phyloP scores from a whole-genome alignment of 53 echinoderm and acorn worm genomes.

The Patiria pectinifera region DNA sequence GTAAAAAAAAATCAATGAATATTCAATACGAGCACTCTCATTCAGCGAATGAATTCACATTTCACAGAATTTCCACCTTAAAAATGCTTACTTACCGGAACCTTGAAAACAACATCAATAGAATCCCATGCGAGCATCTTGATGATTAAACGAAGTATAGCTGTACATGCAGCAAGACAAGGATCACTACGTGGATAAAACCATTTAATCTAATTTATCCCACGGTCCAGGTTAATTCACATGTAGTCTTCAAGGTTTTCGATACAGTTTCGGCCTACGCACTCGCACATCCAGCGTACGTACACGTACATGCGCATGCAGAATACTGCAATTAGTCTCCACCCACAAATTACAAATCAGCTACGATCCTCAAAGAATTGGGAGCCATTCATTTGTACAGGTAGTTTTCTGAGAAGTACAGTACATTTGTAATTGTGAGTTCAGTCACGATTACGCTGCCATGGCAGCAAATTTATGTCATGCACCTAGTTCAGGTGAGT shows the following conservation, averaged over 20 bases:
- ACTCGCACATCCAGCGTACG: neutral
- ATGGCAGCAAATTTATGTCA: neutral
- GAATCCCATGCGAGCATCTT: constrained; percentile 57
- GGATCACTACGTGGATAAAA: neutral
- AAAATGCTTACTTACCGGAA: neutral
- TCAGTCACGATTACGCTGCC: neutral
- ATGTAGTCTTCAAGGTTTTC: neutral
- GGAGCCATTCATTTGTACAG: neutral
- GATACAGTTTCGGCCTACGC: neutral
- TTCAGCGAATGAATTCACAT: too few relatives aligned
- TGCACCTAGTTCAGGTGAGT: neutral
- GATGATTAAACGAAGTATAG: neutral
- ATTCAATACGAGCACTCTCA: too few relatives aligned
- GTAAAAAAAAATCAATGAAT: too few relatives aligned
- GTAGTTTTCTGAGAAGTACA: neutral
- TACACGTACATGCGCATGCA: neutral
- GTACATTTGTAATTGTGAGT: neutral
- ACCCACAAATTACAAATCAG: neutral
- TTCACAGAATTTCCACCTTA: neutral
- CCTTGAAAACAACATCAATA: constrained; percentile 36
- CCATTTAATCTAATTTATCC: neutral
- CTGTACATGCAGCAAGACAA: neutral
- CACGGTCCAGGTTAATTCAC: neutral
- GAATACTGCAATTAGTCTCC: neutral
- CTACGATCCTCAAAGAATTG: neutral